These are phyloP conservation scores for Myrmophylax atrothorax DNA, from an alignment of 2,113 vertebrate species.

Conservation along the genomic window DNA sequence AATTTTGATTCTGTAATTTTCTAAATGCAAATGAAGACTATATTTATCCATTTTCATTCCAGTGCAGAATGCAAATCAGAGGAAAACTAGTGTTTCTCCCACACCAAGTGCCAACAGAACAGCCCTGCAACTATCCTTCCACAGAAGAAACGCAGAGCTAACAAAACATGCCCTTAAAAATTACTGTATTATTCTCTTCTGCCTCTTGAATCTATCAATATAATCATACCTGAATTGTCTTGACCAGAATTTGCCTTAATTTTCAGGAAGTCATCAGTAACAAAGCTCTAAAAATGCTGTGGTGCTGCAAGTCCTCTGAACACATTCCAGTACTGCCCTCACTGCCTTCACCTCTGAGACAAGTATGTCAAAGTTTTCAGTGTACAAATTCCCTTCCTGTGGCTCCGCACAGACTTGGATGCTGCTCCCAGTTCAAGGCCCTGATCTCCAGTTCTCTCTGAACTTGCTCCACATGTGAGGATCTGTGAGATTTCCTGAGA, in stretches of 20 bases:
- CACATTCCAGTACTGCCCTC: neutral
- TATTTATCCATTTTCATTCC: neutral
- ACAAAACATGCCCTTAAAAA: neutral
- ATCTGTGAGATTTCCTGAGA: neutral
- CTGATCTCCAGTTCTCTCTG: neutral
- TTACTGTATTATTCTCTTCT: neutral
- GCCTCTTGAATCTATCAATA: neutral
- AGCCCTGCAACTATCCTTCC: neutral
- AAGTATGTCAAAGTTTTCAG: neutral
- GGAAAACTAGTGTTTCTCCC: neutral
- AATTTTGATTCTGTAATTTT: neutral
- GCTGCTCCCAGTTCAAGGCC: neutral
- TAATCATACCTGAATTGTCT: neutral
- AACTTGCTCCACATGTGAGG: neutral
- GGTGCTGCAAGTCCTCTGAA: neutral
- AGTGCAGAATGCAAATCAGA: neutral
- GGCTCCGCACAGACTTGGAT: rapidly evolving
- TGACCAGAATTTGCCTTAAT: neutral
- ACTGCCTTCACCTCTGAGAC: neutral
- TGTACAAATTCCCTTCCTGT: neutral
- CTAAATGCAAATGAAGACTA: neutral
- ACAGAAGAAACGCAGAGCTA: neutral
- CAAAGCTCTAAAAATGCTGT: neutral
- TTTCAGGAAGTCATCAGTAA: neutral
- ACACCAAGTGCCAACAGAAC: neutral